A percentile compares a stretch with the other conserved stretches of the same genome.
phyloP scores from a whole-genome alignment of 2,797 vertebrate species.

The Platalea minor region DNA sequence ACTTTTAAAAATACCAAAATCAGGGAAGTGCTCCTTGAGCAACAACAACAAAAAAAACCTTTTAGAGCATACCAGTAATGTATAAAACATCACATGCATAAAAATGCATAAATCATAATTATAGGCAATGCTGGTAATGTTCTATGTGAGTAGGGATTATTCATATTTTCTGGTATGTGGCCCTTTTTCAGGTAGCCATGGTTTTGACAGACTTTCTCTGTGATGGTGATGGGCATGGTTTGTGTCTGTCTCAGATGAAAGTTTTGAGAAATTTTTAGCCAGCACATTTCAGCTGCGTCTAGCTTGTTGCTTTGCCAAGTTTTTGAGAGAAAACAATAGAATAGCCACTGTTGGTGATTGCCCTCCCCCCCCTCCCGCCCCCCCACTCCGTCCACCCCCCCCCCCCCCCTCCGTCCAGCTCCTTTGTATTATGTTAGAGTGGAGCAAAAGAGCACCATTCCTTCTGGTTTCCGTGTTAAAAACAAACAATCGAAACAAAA shows the following conservation, averaged over 20 bases:
- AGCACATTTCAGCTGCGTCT: conserved; percentile 28
- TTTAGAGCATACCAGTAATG: neutral
- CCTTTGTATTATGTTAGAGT: neutral
- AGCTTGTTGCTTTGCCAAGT: conserved; percentile 53
- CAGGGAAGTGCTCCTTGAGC: neutral
- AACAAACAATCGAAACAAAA: neutral
- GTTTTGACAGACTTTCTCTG: neutral
- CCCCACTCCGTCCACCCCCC: neutral
- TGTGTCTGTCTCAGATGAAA: conserved; percentile 28
- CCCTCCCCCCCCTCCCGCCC: neutral
- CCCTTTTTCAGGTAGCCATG: neutral
- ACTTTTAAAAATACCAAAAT: neutral
- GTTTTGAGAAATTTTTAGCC: conserved; percentile 46
- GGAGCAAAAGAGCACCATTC: neutral
- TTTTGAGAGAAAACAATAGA: conserved; percentile 47
- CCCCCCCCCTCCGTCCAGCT: neutral
- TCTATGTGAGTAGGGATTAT: neutral
- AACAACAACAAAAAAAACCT: neutral
- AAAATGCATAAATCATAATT: neutral
- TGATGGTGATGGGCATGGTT: neutral
- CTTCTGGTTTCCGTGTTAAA: neutral
- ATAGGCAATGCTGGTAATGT: neutral
- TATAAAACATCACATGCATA: neutral
- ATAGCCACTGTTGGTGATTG: neutral
- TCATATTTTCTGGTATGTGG: neutral